Conservation (phyloP, 2,888 invertebrate species). For the Rugalucina vietnamica region DNA sequence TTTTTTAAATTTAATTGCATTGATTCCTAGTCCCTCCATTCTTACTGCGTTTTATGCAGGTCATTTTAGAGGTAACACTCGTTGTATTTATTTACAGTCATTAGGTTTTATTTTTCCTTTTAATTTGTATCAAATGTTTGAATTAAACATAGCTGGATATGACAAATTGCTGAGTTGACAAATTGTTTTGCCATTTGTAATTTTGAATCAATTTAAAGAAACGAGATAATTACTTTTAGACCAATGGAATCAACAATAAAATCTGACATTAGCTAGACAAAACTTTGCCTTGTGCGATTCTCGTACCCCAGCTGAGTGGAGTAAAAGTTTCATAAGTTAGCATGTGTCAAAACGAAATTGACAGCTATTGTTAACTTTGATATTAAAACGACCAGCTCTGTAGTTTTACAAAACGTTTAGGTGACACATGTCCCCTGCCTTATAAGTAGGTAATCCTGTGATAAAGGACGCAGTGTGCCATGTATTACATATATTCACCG, state of each 20-base stretch:
- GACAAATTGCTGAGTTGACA: too few relatives aligned
- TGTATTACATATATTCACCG: background rate
- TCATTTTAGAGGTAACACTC: too few relatives aligned
- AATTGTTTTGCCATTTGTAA: too few relatives aligned
- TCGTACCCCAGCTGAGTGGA: background rate
- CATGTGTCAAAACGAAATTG: conserved; percentile 4
- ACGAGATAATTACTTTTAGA: background rate
- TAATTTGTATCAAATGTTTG: too few relatives aligned
- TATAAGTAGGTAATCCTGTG: background rate
- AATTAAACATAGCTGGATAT: too few relatives aligned
- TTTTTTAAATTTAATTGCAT: too few relatives aligned
- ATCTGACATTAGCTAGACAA: background rate
- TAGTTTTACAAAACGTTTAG: background rate
- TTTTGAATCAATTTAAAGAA: too few relatives aligned
- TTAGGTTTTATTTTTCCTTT: too few relatives aligned
- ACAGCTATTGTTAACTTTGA: conserved; percentile 4
- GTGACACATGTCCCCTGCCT: background rate
- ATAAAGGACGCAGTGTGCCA: background rate
- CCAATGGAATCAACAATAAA: background rate
- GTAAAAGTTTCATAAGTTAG: background rate
- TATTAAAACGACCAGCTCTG: background rate
- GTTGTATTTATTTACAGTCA: too few relatives aligned
- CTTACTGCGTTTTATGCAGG: too few relatives aligned
- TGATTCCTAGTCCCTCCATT: too few relatives aligned
- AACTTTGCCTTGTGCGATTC: background rate